Base-by-base conservation (phyloP, 2,113 vertebrate genomes). In the Dasyprocta punctata region DNA sequence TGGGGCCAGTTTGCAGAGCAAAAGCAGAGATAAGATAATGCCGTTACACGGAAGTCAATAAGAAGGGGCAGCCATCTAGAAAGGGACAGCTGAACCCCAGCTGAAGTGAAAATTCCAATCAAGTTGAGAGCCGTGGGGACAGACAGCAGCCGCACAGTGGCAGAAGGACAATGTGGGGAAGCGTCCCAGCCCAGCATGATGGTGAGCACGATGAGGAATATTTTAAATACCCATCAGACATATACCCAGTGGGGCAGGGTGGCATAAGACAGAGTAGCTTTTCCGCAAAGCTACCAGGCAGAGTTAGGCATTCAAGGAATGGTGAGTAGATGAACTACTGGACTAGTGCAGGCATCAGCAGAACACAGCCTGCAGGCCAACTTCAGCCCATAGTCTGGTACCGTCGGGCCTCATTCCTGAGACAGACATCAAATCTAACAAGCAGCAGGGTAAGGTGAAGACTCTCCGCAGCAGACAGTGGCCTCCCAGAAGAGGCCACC, bases 1-100 rank as follows among this genome's bases (percentile, higher is more conserved):
- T 28, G 52, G 83, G 97, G 86, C 58, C 67, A 56, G 61, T 75
- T 86, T 95, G 92, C 94, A 96, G 98, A 97, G 94, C 86, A 33
- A 92, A 98, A 97, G 77, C 84, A 61, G 41, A 91, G 71, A 94
- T 44, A 63, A 87, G 87, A 90, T 86, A 49, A 92, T 38, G 69
- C 41, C 84, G 5, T 94, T 78, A 83, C 0, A 0, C 69, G 92
- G 88, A 86, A 83, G 67, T 49, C 78, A 95, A 16, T 95, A 16
- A 84, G 52, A 47, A 56, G 10, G 3, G 28, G 58, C 33, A 75
- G 61, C 83, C 96, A 88, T 24, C 58, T 16, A 78, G 75, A 65
- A 86, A 81, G 75, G 88, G 94, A 75, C 1, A 13, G n/a, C 49
- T 47, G 20, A 92, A 60, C 80, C 94, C 80, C 36, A 56, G 5